Base-by-base conservation (phyloP, 2,888 invertebrate species). In the Bombylius major region DNA sequence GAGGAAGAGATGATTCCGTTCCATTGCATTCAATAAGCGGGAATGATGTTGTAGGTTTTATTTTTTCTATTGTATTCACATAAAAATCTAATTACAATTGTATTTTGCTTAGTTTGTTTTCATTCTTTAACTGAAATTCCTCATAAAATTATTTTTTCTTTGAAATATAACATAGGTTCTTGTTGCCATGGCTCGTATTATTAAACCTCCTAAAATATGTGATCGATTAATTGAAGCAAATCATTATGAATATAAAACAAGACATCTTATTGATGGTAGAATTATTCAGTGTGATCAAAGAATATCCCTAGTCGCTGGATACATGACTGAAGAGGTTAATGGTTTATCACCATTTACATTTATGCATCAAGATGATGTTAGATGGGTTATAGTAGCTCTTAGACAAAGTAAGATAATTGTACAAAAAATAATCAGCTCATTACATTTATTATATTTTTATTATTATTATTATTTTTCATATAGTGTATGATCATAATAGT, bases 271-370 rank as follows among this genome's bases (percentile, higher is more conserved):
- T 54, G 92, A 93, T 76, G 93, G 94, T 1, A 81, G 87, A 50
- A 92, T 95, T 62, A 84, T 93, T 52, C 90, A 87, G 69, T 89
- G 89, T 70, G 95, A 95, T 71, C 93, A 93, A 69, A 83, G 92
- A 67, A 91, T 94, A 67, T 89, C 93, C 8, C 76, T 89, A 57
- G 86, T 93, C 13, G 87, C 89, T 55, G 94, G 94, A 5, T 91
- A 91, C 68, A 83, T 94, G 84, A 85, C 87, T 12, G 86, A 88
- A 63, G 94, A 95, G 76, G 88, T 93, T 2, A 82, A 85, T 11
- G 92, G 92, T n/a, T 77, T 84, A 58, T 89, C 88, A 60, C 92
- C 92, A 11, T 95, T 94, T 72, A 82, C 84, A 55, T 92, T 87
- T 69, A 93, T 95, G 86, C 90, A 90, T 73, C 82, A 83, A 68